Percentiles rank a stretch among this genome's conserved stretches.
Evolutionary conservation across 2,113 vertebrate species (phyloP).

Genomic region (Takifugu flavidus): DNA sequence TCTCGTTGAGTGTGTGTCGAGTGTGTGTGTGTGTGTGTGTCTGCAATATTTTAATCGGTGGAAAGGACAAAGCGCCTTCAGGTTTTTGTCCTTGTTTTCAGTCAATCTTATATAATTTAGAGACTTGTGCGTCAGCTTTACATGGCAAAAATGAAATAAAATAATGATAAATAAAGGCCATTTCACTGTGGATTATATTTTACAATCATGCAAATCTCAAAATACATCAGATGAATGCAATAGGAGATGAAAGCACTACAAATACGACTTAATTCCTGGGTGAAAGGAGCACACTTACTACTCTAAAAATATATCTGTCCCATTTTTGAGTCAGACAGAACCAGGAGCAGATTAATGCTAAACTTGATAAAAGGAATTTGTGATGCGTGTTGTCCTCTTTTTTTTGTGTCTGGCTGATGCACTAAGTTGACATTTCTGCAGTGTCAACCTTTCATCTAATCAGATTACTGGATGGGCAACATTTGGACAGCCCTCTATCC

Average conservation of each 20-base stretch:
- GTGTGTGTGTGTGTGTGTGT: neutral
- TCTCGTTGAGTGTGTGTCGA: neutral
- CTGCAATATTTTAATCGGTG: neutral
- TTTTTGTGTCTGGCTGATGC: constrained; percentile 27
- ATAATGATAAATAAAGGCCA: too few species aligned
- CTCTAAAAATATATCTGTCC: constrained; percentile 22
- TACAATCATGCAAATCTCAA: neutral
- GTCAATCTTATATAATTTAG: neutral
- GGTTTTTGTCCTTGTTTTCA: neutral
- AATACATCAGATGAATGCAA: constrained; percentile 14
- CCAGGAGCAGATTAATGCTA: constrained; percentile 19
- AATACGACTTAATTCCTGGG: constrained; percentile 4
- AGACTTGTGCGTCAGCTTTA: too few species aligned
- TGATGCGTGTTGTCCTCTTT: constrained; percentile 3
- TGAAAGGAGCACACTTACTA: constrained; percentile 8
- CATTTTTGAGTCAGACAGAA: constrained; percentile 15
- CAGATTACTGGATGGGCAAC: constrained; percentile 1
- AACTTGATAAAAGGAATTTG: constrained; percentile 15
- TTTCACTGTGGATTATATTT: constrained; percentile 17
- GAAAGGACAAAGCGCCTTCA: neutral
- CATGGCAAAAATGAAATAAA: too few species aligned
- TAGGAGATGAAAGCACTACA: constrained; percentile 3
- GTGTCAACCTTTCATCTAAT: constrained; percentile 12
- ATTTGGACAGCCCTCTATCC: neutral
- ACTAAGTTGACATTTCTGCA: constrained; percentile 22